Evolutionary conservation across 2,888 invertebrate species (phyloP).

Genomic region (Drosophila bunnanda): DNA sequence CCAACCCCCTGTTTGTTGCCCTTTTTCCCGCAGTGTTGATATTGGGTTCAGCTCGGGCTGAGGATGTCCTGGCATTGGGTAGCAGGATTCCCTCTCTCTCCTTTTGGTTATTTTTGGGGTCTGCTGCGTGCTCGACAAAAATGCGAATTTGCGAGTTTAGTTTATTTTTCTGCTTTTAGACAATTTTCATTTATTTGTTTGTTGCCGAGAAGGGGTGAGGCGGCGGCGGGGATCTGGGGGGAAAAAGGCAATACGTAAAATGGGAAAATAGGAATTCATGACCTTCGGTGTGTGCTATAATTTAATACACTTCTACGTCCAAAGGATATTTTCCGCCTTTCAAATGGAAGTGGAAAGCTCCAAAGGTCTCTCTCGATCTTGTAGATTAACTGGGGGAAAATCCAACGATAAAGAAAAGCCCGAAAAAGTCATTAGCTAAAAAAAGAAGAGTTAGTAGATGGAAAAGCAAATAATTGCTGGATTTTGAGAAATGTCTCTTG

Average conservation of each 20-base stretch:
- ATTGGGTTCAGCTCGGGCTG: conserved; percentile 43
- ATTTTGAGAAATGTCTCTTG: no score
- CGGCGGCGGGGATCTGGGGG: conserved; percentile 21
- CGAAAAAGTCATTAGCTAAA: conserved; percentile 34
- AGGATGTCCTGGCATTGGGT: conserved; percentile 37
- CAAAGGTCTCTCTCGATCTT: conserved; percentile 13
- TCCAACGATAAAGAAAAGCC: conserved; percentile 8
- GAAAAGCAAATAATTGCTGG: not conserved
- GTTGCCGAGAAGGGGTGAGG: conserved; percentile 33
- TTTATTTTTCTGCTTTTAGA: conserved; percentile 79
- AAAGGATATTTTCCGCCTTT: conserved; percentile 54
- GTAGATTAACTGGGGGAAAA: conserved; percentile 23
- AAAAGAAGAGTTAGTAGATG: conserved; percentile 32
- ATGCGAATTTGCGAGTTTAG: conserved; percentile 83
- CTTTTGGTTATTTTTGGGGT: conserved; percentile 42
- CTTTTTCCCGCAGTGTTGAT: conserved; percentile 59
- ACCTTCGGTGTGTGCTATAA: conserved; percentile 81
- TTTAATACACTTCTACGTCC: conserved; percentile 74
- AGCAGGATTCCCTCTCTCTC: not conserved
- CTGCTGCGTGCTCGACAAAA: conserved; percentile 76
- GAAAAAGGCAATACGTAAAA: conserved; percentile 76
- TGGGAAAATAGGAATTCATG: conserved; percentile 79
- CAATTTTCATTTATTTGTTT: conserved; percentile 80
- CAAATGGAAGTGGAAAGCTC: conserved; percentile 4
- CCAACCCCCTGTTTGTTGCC: conserved; percentile 59